These are phyloP conservation scores for Pterois miles DNA, from an alignment of 2,797 vertebrate species.

Conservation along the genomic window DNA sequence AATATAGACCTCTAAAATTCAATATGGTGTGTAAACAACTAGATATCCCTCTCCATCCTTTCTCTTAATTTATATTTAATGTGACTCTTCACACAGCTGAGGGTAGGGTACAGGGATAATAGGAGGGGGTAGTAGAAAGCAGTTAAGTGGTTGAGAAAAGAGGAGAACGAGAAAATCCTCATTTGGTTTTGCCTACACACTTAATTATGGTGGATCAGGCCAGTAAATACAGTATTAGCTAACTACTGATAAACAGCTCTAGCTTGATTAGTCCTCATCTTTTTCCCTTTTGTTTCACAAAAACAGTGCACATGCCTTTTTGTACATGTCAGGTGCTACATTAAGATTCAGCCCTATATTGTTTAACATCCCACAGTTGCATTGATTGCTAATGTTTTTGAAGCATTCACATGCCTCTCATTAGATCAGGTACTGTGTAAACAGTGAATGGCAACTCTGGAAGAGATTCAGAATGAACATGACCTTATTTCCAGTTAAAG, in stretches of 20 bases:
- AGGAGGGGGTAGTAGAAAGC: constrained; percentile 26
- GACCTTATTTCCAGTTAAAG: constrained; percentile 62
- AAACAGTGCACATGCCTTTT: neutral
- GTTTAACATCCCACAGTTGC: constrained; percentile 32
- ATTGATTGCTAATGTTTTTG: constrained; percentile 39
- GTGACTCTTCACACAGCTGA: constrained; percentile 61
- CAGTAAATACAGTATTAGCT: constrained; percentile 28
- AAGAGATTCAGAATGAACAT: constrained; percentile 51
- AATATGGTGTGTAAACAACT: constrained; percentile 83
- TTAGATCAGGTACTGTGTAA: constrained; percentile 52
- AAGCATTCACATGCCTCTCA: constrained; percentile 37
- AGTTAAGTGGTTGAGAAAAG: constrained; percentile 41
- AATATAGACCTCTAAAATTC: constrained; percentile 78
- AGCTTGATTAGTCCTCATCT: constrained; percentile 17
- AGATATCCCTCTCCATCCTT: constrained; percentile 77
- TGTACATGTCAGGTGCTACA: constrained; percentile 11
- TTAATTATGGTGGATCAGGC: constrained; percentile 33
- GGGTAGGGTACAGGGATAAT: constrained; percentile 36
- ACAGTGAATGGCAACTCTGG: constrained; percentile 39
- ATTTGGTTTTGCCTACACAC: constrained; percentile 33
- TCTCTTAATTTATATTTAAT: constrained; percentile 82
- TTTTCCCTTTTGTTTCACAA: constrained; percentile 18
- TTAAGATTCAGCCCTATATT: constrained; percentile 20
- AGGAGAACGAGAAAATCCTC: constrained; percentile 18
- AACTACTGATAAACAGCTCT: constrained; percentile 33